Evolutionary conservation across 1,140 invertebrate species (phyloP).

Genomic region (Tetragnatha versicolor): DNA sequence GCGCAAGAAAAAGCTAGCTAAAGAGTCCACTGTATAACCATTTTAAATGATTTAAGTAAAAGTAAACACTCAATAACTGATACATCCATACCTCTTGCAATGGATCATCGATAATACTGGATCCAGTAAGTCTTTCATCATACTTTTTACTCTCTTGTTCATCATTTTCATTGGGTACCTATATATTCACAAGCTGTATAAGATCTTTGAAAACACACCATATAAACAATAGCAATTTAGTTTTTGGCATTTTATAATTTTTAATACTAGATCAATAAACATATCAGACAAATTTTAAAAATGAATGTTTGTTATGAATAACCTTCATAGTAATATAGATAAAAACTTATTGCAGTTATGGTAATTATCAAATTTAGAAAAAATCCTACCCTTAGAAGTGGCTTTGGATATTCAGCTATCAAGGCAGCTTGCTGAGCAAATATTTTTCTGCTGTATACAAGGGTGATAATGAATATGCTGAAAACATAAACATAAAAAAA

Average conservation of each 20-base stretch:
- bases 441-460: conserved; percentile 21
- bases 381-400: conserved; percentile 8
- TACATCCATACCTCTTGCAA: conserved; percentile 71
- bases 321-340: too few relatives aligned
- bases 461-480: conserved; percentile 16
- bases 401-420: conserved; percentile 17
- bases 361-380: neutral
- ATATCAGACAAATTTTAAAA: neutral
- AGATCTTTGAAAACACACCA: neutral
- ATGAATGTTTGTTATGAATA: too few relatives aligned
- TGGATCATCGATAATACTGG: conserved; percentile 75
- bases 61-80: too few relatives aligned
- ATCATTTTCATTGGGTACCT: neutral
- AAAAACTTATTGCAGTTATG: too few relatives aligned
- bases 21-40: too few relatives aligned
- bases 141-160: conserved; percentile 2
- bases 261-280: neutral
- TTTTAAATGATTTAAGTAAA: too few relatives aligned
- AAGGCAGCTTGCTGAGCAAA: neutral
- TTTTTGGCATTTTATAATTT: neutral
- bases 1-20: too few relatives aligned
- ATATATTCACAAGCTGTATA: neutral
- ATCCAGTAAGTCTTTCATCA: conserved; percentile 68
- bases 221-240: neutral
- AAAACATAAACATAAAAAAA: neutral